Conservation (phyloP, 2,888 invertebrate species). For the Himalopsyche anomala region DNA sequence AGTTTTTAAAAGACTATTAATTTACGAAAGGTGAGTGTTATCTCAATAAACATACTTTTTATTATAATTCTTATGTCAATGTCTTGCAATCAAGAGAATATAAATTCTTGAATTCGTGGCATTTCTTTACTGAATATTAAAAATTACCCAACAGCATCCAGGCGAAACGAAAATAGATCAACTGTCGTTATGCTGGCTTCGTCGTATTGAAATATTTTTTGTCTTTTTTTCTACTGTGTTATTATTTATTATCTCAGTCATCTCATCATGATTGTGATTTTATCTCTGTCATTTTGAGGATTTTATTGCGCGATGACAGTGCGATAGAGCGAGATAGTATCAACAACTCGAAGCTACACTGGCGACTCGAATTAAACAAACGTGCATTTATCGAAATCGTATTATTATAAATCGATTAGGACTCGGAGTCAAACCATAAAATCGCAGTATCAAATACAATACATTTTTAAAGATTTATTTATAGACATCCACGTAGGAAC, state of each 20-base stretch:
- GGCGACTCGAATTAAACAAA: too few species aligned
- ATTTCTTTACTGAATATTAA: too few species aligned
- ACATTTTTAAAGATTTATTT: too few species aligned
- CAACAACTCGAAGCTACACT: too few species aligned
- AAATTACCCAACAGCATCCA: too few species aligned
- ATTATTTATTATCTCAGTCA: constrained; percentile 16
- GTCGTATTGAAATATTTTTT: background rate
- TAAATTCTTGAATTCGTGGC: background rate
- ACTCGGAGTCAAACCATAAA: too few species aligned
- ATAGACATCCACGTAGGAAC: too few species aligned
- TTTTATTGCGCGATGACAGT: background rate
- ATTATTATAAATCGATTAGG: too few species aligned
- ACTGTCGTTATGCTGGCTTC: background rate
- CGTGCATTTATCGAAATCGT: too few species aligned
- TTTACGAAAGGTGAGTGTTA: background rate
- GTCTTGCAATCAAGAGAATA: background rate
- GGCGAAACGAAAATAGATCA: background rate
- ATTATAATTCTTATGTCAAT: background rate
- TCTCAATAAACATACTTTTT: background rate
- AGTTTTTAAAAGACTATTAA: background rate
- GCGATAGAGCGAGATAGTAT: constrained; percentile 3
- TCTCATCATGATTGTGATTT: constrained; percentile 22
- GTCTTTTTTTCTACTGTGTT: background rate
- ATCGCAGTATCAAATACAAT: too few species aligned
- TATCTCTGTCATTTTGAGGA: constrained; percentile 23